Evolutionary conservation across 2,888 invertebrate species (phyloP).

Genomic region (Galerucella calmariensis): DNA sequence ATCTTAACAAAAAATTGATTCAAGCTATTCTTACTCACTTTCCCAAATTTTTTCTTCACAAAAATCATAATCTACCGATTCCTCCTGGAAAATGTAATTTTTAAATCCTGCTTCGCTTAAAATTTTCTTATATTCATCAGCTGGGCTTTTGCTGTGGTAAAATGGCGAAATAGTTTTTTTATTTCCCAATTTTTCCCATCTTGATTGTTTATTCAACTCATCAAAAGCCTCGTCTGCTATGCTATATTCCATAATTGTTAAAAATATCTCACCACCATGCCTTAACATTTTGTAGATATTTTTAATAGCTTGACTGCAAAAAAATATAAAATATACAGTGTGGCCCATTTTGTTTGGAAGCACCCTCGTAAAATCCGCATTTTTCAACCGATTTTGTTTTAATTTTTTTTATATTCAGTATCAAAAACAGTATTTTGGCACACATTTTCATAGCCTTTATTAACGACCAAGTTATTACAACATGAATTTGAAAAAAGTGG

Average conservation of each 20-base stretch:
- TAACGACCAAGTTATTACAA: too few species aligned
- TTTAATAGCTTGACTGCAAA: slow-evolving; percentile 7
- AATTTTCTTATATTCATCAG: neutral
- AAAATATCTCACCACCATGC: slow-evolving; percentile 5
- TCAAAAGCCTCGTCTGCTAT: neutral
- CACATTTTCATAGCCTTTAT: too few species aligned
- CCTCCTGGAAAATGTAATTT: neutral
- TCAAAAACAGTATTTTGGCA: too few species aligned
- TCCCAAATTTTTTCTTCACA: slow-evolving; percentile 1
- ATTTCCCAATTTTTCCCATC: slow-evolving; percentile 5
- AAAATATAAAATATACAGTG: neutral
- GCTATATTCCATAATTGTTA: slow-evolving; percentile 12
- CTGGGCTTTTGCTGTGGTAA: slow-evolving; percentile 1
- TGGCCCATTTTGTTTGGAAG: too few species aligned
- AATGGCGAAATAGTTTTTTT: slow-evolving; percentile 4
- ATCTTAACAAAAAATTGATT: neutral
- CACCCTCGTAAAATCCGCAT: too few species aligned
- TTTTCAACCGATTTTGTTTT: too few species aligned
- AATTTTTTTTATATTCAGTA: too few species aligned
- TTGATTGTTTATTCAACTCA: neutral
- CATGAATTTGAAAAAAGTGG: too few species aligned
- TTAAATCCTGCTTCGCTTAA: slow-evolving; percentile 1
- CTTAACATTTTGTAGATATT: slow-evolving; percentile 15
- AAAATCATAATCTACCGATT: neutral
- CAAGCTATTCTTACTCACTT: neutral